Conservation (phyloP, 2,797 vertebrate genomes). For the Myotis daubentonii region DNA sequence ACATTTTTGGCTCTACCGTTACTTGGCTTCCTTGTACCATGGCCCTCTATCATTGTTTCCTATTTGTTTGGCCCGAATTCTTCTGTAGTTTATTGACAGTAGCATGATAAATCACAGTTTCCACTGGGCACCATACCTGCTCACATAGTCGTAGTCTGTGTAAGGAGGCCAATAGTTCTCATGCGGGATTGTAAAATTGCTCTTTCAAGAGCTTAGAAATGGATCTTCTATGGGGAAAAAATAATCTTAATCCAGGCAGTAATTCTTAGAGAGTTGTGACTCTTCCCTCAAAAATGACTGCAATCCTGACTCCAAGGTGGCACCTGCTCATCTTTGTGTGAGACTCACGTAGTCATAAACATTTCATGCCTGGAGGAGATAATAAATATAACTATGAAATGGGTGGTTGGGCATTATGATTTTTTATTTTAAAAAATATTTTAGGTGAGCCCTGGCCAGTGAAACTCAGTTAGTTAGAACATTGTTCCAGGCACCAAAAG, state of each 20-base stretch:
- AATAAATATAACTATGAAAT: background rate
- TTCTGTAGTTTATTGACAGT: slow-evolving; percentile 54
- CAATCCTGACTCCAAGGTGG: background rate
- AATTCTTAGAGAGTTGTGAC: background rate
- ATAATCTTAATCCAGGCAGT: background rate
- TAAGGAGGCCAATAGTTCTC: slow-evolving; percentile 49
- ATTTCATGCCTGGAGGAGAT: background rate
- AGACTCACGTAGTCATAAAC: background rate
- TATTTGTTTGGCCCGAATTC: slow-evolving; percentile 18
- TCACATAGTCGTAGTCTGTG: slow-evolving; percentile 46
- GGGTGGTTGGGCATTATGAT: background rate
- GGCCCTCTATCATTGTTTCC: slow-evolving; percentile 24
- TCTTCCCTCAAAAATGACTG: background rate
- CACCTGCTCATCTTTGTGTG: background rate
- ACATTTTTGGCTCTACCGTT: slow-evolving; percentile 2
- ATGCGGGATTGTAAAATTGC: slow-evolving; percentile 44
- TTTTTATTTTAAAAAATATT: background rate
- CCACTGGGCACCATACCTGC: slow-evolving; percentile 35
- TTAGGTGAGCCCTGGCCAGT: background rate
- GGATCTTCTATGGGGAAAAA: slow-evolving; percentile 28
- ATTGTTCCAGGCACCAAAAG: background rate
- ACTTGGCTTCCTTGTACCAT: background rate
- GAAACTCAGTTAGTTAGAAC: background rate
- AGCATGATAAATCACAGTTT: slow-evolving; percentile 62
- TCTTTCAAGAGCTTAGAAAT: slow-evolving; percentile 55